Conservation (phyloP, 1,140 invertebrate genomes). For the Galleria mellonella region DNA sequence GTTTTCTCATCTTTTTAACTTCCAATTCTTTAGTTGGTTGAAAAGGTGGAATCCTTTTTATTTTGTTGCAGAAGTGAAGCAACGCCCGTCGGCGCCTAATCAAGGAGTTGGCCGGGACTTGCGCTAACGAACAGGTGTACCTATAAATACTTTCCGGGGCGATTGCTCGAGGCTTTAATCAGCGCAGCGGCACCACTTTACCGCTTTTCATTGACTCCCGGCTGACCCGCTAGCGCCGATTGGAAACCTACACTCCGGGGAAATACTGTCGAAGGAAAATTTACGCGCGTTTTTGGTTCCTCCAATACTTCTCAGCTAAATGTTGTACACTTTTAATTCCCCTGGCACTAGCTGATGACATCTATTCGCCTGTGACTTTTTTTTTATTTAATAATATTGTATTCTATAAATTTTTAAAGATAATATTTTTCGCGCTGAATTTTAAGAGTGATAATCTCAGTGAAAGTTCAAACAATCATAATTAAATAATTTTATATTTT, state of each 20-base stretch:
- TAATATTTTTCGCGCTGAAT: too few species aligned
- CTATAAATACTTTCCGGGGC: conserved; percentile 71
- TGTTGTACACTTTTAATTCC: conserved; percentile 21
- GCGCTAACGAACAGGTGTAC: conserved; percentile 72
- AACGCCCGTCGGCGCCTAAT: conserved; percentile 68
- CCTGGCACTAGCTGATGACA: conserved; percentile 6
- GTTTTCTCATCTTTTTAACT: conserved; percentile 2
- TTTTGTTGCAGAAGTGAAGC: conserved; percentile 62
- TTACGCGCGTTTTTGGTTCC: conserved; percentile 41
- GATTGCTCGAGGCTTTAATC: conserved; percentile 73
- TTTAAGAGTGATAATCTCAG: too few species aligned
- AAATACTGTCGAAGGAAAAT: conserved; percentile 55
- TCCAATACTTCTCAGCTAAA: conserved; percentile 13
- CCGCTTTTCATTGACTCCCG: conserved; percentile 69
- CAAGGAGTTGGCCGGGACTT: conserved; percentile 67
- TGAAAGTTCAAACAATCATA: too few species aligned
- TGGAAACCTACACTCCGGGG: conserved; percentile 63
- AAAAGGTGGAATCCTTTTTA: conserved; percentile 57
- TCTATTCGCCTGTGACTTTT: neutral
- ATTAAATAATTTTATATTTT: too few species aligned
- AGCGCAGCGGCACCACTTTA: conserved; percentile 66
- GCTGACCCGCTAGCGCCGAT: conserved; percentile 62
- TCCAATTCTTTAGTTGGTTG: conserved; percentile 41
- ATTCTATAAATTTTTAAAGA: too few species aligned
- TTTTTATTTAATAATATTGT: too few species aligned